Percentiles rank a stretch among this genome's conserved stretches.
These are phyloP conservation scores for Aphelinus atriplicis DNA, from an alignment of 1,140 invertebrate genomes.

Conservation along the genomic window DNA sequence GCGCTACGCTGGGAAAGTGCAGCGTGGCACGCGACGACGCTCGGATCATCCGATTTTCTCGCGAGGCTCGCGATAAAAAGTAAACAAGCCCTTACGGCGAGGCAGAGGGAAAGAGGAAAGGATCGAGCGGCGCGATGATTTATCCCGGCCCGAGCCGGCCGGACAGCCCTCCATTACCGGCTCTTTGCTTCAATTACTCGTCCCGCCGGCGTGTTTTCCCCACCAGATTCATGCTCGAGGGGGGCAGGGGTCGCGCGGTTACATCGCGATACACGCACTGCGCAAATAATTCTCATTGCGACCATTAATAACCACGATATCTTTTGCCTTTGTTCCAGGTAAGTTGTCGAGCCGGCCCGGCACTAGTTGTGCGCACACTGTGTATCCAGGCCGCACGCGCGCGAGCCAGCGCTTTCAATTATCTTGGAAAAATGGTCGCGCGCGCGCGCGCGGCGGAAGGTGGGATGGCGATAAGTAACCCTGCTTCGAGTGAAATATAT, in stretches of 20 bases:
- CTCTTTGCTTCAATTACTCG: no score
- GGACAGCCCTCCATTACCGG: slow-evolving; percentile 1
- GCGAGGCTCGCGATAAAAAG: slow-evolving; percentile 18
- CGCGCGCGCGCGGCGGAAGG: no score
- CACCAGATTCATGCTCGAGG: no score
- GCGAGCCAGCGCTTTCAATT: background rate
- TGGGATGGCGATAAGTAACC: no score
- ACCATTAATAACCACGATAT: background rate
- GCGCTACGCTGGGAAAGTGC: slow-evolving; percentile 3
- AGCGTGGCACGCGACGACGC: slow-evolving; percentile 11
- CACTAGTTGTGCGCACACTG: background rate
- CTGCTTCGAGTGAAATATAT: no score
- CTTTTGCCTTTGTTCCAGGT: slow-evolving; percentile 17
- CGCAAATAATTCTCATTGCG: background rate
- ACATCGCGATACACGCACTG: background rate
- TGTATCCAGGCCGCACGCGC: background rate
- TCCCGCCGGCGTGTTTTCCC: no score
- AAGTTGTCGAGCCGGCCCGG: slow-evolving; percentile 1
- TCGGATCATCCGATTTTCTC: slow-evolving; percentile 28
- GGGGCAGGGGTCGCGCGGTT: background rate
- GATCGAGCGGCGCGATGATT: no score
- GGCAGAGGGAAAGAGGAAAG: no score
- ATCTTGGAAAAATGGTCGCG: no score
- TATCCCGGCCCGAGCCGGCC: no score
- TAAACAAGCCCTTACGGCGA: background rate